Conservation (phyloP, 2,113 vertebrate species). For the Donacobius atricapilla region DNA sequence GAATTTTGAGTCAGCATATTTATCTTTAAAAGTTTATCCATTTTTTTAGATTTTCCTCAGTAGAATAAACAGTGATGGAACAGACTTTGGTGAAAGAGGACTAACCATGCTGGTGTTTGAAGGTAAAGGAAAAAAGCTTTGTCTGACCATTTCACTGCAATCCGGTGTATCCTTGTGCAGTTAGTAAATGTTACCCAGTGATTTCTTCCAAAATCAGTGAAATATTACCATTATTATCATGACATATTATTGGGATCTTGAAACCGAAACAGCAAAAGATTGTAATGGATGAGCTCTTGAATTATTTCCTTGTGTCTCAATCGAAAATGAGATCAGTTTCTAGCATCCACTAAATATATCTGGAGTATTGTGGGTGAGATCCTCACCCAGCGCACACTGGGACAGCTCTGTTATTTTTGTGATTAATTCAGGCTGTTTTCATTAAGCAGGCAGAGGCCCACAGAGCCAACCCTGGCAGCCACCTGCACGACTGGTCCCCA, state of each 20-base stretch:
- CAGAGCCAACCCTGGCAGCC: background rate
- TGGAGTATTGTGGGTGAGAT: background rate
- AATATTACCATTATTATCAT: background rate
- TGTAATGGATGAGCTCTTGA: background rate
- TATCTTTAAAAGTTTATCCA: slow-evolving; percentile 57
- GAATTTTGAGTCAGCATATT: slow-evolving; percentile 44
- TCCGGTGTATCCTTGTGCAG: background rate
- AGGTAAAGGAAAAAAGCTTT: background rate
- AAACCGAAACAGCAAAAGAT: background rate
- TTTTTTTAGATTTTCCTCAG: slow-evolving; percentile 1
- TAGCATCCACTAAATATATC: background rate
- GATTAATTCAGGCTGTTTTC: background rate
- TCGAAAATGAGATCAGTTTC: background rate
- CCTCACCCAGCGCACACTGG: background rate
- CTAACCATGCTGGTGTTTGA: background rate
- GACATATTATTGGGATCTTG: background rate
- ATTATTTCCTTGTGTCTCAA: background rate
- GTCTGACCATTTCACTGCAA: background rate
- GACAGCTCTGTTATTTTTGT: background rate
- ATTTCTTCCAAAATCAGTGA: background rate
- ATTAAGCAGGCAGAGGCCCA: background rate
- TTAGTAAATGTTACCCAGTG: background rate
- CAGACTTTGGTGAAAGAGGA: background rate
- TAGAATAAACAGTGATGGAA: background rate
- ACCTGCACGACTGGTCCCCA: background rate